Conservation (phyloP, 2,888 invertebrate species). For the Aporophyla nigra region DNA sequence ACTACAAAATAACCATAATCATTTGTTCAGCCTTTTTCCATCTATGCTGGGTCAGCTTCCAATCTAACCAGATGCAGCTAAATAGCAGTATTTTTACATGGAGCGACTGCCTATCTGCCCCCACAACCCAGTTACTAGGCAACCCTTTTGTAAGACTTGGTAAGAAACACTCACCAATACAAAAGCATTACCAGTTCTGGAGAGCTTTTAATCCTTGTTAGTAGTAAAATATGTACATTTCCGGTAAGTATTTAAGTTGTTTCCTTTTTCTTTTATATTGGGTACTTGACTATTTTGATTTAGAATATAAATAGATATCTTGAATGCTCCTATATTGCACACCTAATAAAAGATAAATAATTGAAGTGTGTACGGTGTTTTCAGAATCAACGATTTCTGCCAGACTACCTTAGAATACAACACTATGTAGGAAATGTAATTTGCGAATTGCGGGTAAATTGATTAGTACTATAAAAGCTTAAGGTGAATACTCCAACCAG, state of each 20-base stretch:
- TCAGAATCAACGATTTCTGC: too few relatives aligned
- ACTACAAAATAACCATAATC: neutral
- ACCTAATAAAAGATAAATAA: neutral
- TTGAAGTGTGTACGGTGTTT: neutral
- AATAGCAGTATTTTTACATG: neutral
- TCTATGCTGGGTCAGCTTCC: neutral
- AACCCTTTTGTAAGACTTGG: neutral
- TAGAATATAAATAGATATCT: neutral
- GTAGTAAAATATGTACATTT: conserved; percentile 1
- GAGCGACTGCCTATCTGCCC: too few relatives aligned
- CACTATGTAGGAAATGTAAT: neutral
- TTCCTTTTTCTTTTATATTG: conserved; percentile 7
- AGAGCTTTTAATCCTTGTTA: neutral
- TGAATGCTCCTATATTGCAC: neutral
- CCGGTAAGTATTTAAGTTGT: neutral
- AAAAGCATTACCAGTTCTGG: neutral
- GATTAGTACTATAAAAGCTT: too few relatives aligned
- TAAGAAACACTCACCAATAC: neutral
- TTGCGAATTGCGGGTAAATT: too few relatives aligned
- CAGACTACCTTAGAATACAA: neutral
- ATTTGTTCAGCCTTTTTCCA: neutral
- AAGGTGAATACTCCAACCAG: too few relatives aligned
- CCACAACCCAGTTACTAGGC: neutral
- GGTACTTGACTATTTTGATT: conserved; percentile 58
- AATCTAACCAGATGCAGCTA: neutral